These are phyloP conservation scores for Enteromius paludinosus DNA, from an alignment of 2,797 vertebrate species.

Conservation along the genomic window DNA sequence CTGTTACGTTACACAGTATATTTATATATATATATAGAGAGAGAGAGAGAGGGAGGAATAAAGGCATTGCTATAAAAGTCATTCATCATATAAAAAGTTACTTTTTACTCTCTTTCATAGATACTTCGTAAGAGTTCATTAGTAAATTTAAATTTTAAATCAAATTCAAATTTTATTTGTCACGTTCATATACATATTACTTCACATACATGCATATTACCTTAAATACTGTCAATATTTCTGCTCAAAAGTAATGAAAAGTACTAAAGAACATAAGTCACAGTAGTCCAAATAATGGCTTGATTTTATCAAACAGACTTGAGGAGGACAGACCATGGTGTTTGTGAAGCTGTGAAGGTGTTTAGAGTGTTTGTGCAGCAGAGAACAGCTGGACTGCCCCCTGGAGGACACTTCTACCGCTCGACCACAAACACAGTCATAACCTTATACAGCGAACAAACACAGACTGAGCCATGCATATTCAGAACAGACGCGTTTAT, in stretches of 20 bases:
- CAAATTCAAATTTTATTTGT: no score
- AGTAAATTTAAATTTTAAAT: no score
- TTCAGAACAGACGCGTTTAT: background rate
- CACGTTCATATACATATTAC: no score
- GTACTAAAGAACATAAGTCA: background rate
- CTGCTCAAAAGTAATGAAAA: background rate
- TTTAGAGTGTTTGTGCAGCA: background rate
- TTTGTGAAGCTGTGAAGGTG: background rate
- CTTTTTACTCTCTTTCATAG: no score
- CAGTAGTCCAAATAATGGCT: background rate
- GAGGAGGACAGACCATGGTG: background rate
- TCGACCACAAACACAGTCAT: background rate
- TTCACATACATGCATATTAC: no score
- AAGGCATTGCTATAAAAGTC: no score
- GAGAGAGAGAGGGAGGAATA: no score
- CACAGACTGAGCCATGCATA: background rate
- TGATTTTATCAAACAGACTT: background rate
- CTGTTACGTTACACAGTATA: no score
- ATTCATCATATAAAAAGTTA: no score
- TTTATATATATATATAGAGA: no score
- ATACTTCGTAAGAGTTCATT: no score
- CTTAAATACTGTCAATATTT: background rate
- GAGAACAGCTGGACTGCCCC: conserved; percentile 74
- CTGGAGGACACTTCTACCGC: conserved; percentile 69
- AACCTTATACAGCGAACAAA: background rate